phyloP scores from a whole-genome alignment of 2,888 invertebrate genomes.

The Masnerella sp. region DNA sequence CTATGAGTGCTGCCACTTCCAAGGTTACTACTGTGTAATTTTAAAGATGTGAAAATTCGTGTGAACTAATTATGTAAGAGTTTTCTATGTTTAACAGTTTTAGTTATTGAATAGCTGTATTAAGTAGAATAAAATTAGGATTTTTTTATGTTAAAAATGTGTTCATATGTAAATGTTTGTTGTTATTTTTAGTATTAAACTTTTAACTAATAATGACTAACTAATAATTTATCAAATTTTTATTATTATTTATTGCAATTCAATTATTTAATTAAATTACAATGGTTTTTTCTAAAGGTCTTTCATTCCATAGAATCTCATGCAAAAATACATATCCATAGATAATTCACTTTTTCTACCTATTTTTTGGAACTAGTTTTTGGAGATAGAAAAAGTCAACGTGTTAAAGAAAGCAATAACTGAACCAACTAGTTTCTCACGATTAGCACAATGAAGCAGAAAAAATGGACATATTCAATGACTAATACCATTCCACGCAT shows the following conservation, averaged over 20 bases:
- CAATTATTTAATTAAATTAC: too few species aligned
- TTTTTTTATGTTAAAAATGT: not conserved
- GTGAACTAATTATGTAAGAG: conserved; percentile 22
- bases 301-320: too few species aligned
- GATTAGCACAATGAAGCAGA: conserved; percentile 31
- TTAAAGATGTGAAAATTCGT: conserved; percentile 33
- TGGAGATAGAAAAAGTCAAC: conserved; percentile 11
- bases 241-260: too few species aligned
- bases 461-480: conserved; percentile 46
- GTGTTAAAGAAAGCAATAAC: too few species aligned
- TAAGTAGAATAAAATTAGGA: too few species aligned
- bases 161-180: not conserved
- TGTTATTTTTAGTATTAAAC: too few species aligned
- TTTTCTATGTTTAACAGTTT: not conserved
- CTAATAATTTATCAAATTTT: too few species aligned
- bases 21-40: conserved; percentile 27
- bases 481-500: conserved; percentile 44
- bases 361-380: too few species aligned
- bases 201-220: too few species aligned
- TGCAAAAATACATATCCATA: too few species aligned
- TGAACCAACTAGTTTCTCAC: conserved; percentile 34
- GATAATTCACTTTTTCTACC: too few species aligned
- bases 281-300: too few species aligned
- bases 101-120: not conserved
- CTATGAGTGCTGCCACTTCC: conserved; percentile 10